Conservation (phyloP, 2,888 invertebrate genomes). For the Drosophila sordidapex region DNA sequence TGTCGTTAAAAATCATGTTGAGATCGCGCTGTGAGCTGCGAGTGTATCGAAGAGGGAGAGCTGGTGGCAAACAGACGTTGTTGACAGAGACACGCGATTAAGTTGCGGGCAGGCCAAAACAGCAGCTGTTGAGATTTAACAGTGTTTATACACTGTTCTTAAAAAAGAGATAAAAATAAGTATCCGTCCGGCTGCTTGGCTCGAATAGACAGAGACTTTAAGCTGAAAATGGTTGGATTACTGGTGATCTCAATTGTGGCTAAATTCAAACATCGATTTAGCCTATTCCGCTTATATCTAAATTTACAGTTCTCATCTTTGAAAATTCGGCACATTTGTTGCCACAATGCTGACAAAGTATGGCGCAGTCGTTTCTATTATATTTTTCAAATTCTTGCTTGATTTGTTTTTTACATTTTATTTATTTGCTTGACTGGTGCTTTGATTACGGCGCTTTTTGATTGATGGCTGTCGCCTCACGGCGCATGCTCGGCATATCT, state of each 20-base stretch:
- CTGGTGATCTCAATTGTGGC: not conserved
- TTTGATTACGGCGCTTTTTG: conserved; percentile 69
- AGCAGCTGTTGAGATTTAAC: conserved; percentile 62
- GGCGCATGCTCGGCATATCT: conserved; percentile 73
- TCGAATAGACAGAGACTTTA: not conserved
- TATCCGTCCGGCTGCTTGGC: not conserved
- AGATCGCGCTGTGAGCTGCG: conserved; percentile 33
- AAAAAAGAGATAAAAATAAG: not conserved
- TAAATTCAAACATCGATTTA: not conserved
- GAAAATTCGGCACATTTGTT: not conserved
- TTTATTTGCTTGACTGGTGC: conserved; percentile 25
- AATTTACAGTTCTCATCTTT: not conserved
- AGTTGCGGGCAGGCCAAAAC: conserved; percentile 29
- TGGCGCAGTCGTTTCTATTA: not conserved
- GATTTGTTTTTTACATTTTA: conserved; percentile 7
- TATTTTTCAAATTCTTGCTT: not conserved
- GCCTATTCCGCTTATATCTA: not conserved
- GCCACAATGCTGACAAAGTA: not conserved
- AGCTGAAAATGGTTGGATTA: not conserved
- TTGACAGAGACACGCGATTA: conserved; percentile 55
- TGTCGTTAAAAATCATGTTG: conserved; percentile 79
- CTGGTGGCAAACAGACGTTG: conserved; percentile 1
- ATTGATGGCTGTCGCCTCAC: conserved; percentile 77
- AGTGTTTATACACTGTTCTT: conserved; percentile 25
- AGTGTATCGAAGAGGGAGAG: not conserved